phyloP scores from a whole-genome alignment of 1,140 invertebrate species.

The Euwallacea similis region DNA sequence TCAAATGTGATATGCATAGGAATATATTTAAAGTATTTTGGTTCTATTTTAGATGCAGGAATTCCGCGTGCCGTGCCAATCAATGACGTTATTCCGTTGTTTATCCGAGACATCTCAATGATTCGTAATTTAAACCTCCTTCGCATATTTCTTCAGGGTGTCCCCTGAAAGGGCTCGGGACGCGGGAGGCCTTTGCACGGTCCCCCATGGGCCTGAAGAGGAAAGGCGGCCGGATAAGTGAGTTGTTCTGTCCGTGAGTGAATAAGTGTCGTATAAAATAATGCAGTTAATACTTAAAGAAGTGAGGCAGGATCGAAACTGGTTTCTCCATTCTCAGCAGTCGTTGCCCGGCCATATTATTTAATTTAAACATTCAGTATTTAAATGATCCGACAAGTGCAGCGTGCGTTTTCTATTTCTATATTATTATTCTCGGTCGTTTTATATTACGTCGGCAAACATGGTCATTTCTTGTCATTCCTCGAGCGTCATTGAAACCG shows the following conservation, averaged over 20 bases:
- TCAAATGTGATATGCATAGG: conserved; percentile 22
- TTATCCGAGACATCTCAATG: background rate
- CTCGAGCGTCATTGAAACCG: conserved; percentile 19
- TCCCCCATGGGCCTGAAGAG: too few species aligned
- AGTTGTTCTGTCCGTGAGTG: too few species aligned
- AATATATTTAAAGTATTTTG: conserved; percentile 19
- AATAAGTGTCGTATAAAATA: conserved; percentile 21
- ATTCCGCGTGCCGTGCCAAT: conserved; percentile 21
- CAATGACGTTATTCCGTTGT: conserved; percentile 23
- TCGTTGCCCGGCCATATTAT: conserved; percentile 31
- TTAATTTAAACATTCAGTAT: conserved; percentile 37
- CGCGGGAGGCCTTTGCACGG: too few species aligned
- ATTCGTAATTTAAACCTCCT: background rate
- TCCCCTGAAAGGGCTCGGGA: too few species aligned
- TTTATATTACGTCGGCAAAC: conserved; percentile 25
- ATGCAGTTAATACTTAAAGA: conserved; percentile 12
- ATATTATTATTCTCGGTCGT: conserved; percentile 23
- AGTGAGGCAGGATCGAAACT: conserved; percentile 22
- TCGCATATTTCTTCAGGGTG: too few species aligned
- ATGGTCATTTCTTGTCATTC: conserved; percentile 30
- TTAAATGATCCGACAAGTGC: conserved; percentile 34
- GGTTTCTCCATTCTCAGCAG: conserved; percentile 30
- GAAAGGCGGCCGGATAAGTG: too few species aligned
- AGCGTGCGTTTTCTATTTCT: conserved; percentile 33
- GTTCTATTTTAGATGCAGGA: conserved; percentile 22